Evolutionary conservation across 2,888 invertebrate species (phyloP), one percentile per base, ranked within the genome.

Genomic region (Rhogogaster chlorosoma): DNA sequence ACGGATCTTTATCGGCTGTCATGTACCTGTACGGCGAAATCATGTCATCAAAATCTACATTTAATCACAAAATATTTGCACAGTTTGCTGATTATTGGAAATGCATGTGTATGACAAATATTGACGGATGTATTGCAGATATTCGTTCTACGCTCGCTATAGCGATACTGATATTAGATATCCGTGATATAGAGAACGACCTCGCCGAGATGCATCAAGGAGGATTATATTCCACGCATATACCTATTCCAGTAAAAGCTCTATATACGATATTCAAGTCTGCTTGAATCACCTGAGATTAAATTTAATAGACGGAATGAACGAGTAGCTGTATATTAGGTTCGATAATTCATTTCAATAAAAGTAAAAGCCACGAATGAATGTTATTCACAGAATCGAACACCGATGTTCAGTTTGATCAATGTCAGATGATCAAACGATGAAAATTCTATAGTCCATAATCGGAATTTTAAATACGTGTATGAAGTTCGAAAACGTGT

Each of bases 51-150:
- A 77, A 77, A 77, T 32, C 32, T 53, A 32, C n/a, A n/a, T 53
- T 53, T 4, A 49, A 77, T 49, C 32, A 53, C 53, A 32, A 32
- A 77, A 38, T 42, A 61, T 61, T 80, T 80, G 61, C 10, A 61
- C 49, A 61, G 38, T 12, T 22, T 26, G n/a, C 36, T 80, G 38
- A 36, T 61, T 61, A 80, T 38, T 64, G 36, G 61, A 38, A 80
- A 57, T n/a, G 36, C 80, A 80, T 6, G 22, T 64, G 61, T 4
- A 29, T 22, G 22, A 57, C 80, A 61, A 80, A 80, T 80, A 80
- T 80, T 80, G 80, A 61, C 61, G 22, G 61, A 80, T 32, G 38
- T 80, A 80, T 80, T 42, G 61, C 80, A 22, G 61, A 80, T 80
- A 61, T 57, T 12, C 61, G 26, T 36, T 26, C 22, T 10, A 61